A percentile compares a stretch with the other conserved stretches of the same genome.
Conservation (phyloP, 2,113 vertebrate genomes). For the Antennarius striatus region DNA sequence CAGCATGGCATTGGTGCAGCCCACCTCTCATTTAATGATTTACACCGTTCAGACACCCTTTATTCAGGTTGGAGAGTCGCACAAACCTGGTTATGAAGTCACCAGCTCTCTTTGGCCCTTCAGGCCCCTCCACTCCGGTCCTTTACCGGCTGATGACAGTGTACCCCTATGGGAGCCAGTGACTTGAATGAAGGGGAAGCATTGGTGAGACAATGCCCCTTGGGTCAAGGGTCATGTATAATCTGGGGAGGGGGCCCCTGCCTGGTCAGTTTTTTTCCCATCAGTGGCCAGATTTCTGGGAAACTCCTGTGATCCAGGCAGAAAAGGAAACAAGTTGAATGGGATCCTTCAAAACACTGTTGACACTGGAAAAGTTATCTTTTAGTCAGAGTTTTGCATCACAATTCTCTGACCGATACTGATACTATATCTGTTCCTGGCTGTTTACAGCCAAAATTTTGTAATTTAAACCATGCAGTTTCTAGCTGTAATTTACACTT, state of each 20-base stretch:
- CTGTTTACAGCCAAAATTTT: too few species aligned
- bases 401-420: constrained; percentile 2
- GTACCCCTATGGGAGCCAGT: constrained; percentile 52
- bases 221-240: constrained; percentile 71
- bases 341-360: constrained; percentile 21
- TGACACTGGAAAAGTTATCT: constrained; percentile 17
- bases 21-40: constrained; percentile 47
- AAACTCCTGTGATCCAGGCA: constrained; percentile 57
- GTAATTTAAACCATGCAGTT: too few species aligned
- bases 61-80: constrained; percentile 40
- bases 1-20: constrained; percentile 29
- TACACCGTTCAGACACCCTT: constrained; percentile 55
- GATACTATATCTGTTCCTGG: too few species aligned
- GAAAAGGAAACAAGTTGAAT: constrained; percentile 17
- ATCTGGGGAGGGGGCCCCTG: constrained; percentile 61
- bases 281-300: constrained; percentile 65
- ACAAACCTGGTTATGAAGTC: constrained; percentile 37
- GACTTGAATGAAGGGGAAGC: constrained; percentile 52
- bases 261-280: constrained; percentile 45
- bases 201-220: constrained; percentile 63
- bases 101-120: constrained; percentile 36
- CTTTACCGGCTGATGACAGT: constrained; percentile 61
- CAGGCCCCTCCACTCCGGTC: constrained; percentile 30
- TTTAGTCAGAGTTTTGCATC: not conserved
- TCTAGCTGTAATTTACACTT: too few species aligned